These are phyloP conservation scores for Lasioglossum vierecki DNA, from an alignment of 2,888 invertebrate species.

Conservation along the genomic window DNA sequence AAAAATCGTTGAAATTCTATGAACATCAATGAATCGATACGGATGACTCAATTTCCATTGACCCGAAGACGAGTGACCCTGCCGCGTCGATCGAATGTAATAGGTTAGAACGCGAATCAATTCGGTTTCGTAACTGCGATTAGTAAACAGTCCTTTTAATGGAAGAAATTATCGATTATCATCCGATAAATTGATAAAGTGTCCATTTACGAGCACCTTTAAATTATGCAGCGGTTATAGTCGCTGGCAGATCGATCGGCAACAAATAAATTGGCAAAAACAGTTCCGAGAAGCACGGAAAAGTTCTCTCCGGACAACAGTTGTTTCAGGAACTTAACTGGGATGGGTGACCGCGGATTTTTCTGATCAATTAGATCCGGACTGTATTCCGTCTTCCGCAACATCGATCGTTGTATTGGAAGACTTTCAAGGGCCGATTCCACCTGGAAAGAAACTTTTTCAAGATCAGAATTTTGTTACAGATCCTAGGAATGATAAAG, in stretches of 20 bases:
- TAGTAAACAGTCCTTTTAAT: background rate
- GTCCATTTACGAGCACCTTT: background rate
- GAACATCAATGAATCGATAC: background rate
- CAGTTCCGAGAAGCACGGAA: background rate
- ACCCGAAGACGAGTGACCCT: too few species aligned
- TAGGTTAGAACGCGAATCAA: background rate
- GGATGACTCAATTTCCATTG: background rate
- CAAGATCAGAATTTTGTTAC: too few species aligned
- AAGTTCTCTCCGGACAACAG: background rate
- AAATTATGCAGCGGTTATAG: background rate
- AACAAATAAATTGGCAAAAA: background rate
- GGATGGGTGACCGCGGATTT: background rate
- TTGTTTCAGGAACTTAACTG: background rate
- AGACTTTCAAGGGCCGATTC: too few species aligned
- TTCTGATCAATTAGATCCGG: background rate
- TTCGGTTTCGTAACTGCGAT: background rate
- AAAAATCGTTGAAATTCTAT: background rate
- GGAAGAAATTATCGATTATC: background rate
- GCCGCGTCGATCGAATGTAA: background rate
- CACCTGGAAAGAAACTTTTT: too few species aligned
- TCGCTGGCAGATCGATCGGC: background rate
- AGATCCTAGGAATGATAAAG: too few species aligned
- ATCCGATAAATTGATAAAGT: background rate
- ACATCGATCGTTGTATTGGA: too few species aligned
- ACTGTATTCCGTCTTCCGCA: background rate